Evolutionary conservation across 2,113 vertebrate species (phyloP), one percentile per base, ranked within the genome.

Genomic region (Puntigrus tetrazona): DNA sequence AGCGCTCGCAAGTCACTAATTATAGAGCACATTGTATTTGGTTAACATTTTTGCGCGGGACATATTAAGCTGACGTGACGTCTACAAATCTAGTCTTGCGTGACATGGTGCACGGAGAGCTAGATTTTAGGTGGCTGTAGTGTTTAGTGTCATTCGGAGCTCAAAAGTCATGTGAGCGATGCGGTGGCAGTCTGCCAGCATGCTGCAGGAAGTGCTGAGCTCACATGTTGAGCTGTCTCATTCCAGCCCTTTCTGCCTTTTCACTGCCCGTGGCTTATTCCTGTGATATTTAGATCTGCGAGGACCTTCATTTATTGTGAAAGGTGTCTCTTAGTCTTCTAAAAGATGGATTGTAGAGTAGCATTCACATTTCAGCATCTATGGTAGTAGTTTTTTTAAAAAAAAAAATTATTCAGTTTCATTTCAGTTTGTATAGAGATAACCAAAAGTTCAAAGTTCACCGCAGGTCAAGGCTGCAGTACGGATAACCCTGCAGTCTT

Each of bases 161-260:
- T 85, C 78, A 47, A 74, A 27, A 50, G 78, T 75, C 78, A 61
- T 47, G 16, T 36, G 76, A 85, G 83, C 9, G 55, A 74, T 65
- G 78, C 75, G 82, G 50, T 73, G 63, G 25, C 87, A 81, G 76
- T 75, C 76, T 11, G 76, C 82, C 69, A 69, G 22, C 25, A 65
- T 75, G 69, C 86, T 85, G 86, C 59, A 59, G 87, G 83, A 89
- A 91, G 84, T 85, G 90, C 91, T 92, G 91, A 92, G 84, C 88
- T 87, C 65, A 84, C 81, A 86, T 50, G 82, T 84, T 88, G 70
- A 69, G 61, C 76, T 82, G 88, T 90, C 89, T 86, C 81, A 87
- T 90, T 93, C 90, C 88, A 90, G 92, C 41, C 77, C 84, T 29
- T 90, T 92, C 90, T 86, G 87, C 81, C 81, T 89, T 89, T 91